Evolutionary conservation across 2,888 invertebrate genomes (phyloP).

Genomic region (Odontomyia ornata): DNA sequence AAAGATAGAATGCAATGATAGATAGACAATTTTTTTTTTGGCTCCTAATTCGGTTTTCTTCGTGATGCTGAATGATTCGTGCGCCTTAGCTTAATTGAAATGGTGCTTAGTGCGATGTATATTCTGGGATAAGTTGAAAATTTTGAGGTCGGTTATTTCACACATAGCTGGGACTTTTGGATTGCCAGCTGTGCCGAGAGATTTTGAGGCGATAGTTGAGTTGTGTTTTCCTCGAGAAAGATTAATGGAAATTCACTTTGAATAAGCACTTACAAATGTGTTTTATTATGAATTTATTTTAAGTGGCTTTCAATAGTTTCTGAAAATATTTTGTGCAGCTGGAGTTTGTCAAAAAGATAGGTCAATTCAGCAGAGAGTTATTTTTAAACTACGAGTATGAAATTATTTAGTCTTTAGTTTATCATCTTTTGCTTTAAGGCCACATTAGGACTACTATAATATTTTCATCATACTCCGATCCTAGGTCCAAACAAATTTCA

Average conservation of each 20-base stretch:
- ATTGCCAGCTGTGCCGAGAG: no score
- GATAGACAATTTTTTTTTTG: neutral
- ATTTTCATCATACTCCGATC: neutral
- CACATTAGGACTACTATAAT: neutral
- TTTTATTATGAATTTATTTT: neutral
- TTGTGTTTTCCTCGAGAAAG: neutral
- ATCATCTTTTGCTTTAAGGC: neutral
- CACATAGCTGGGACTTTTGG: neutral
- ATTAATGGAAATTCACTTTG: neutral
- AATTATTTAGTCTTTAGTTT: neutral
- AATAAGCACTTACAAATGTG: neutral
- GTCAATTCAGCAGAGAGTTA: neutral
- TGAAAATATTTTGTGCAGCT: neutral
- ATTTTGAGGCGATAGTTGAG: no score
- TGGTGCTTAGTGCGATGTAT: neutral
- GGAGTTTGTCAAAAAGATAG: neutral
- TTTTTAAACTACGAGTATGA: neutral
- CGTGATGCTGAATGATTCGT: neutral
- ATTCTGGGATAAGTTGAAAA: neutral
- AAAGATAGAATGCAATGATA: neutral
- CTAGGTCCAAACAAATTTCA: neutral
- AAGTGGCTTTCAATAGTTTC: neutral
- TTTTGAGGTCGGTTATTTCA: neutral
- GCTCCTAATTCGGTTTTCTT: neutral
- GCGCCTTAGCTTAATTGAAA: constrained; percentile 4